Evolutionary conservation across 2,888 invertebrate species (phyloP).

Genomic region (Acronicta alni): DNA sequence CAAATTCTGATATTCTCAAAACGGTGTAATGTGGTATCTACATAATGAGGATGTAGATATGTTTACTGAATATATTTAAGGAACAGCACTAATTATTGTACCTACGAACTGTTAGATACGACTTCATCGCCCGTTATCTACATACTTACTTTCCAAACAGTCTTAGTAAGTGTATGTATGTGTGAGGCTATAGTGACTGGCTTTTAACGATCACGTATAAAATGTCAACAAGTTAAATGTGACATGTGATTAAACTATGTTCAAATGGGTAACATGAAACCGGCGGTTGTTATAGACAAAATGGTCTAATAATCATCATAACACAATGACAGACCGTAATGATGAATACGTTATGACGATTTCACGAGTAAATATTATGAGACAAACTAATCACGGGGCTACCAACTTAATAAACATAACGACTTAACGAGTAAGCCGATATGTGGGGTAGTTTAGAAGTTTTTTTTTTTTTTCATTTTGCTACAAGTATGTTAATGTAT

Average conservation of each 20-base stretch:
- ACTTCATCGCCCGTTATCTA: conserved; percentile 20
- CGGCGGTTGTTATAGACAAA: conserved; percentile 19
- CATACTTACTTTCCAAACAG: not conserved
- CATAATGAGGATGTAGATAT: too few species aligned
- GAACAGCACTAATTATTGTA: conserved; percentile 24
- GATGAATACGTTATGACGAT: conserved; percentile 41
- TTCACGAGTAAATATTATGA: conserved; percentile 38
- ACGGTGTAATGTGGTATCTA: too few species aligned
- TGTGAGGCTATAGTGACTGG: conserved; percentile 17
- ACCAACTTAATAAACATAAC: conserved; percentile 41
- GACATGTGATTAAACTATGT: conserved; percentile 39
- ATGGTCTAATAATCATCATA: conserved; percentile 35
- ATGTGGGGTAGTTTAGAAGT: conserved; percentile 10
- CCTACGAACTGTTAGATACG: conserved; percentile 17
- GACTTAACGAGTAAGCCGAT: conserved; percentile 27
- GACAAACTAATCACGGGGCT: conserved; percentile 30
- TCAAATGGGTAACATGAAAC: conserved; percentile 33
- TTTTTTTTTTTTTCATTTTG: conserved; percentile 44
- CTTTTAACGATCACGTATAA: conserved; percentile 35
- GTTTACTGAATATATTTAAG: too few species aligned
- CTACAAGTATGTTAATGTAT: conserved; percentile 47
- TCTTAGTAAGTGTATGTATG: conserved; percentile 25
- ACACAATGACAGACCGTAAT: conserved; percentile 43
- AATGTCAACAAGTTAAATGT: conserved; percentile 47
- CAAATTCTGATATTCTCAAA: too few species aligned